Conservation (phyloP, 2,888 invertebrate genomes). For the Synergus umbraculus region DNA sequence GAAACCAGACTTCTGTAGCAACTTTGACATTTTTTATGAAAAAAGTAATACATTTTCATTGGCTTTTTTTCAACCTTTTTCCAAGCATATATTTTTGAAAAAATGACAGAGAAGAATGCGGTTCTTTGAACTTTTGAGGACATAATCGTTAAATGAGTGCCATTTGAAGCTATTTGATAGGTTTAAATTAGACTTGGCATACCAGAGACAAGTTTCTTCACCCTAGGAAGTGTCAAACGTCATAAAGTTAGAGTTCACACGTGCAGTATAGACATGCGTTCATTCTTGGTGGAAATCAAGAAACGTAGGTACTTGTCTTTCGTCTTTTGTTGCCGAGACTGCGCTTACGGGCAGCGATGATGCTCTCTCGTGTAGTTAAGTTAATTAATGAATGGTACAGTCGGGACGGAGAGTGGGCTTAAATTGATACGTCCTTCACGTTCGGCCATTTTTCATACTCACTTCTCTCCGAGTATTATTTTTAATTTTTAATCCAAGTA, state of each 20-base stretch:
- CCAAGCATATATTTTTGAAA: too few species aligned
- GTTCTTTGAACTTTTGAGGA: not conserved
- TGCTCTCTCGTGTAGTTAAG: constrained; percentile 75
- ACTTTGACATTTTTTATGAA: too few species aligned
- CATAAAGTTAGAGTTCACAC: constrained; percentile 7
- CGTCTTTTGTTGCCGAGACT: constrained; percentile 60
- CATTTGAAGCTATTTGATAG: not conserved
- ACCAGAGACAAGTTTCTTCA: constrained; percentile 11
- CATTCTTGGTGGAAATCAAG: constrained; percentile 47
- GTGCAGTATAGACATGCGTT: constrained; percentile 16
- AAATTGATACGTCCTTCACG: constrained; percentile 77
- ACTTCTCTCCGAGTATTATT: constrained; percentile 43
- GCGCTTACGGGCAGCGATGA: constrained; percentile 69
- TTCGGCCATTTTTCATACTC: constrained; percentile 68
- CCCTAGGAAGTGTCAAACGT: not conserved
- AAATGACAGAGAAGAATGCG: not conserved
- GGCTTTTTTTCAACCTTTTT: too few species aligned
- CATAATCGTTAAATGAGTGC: not conserved
- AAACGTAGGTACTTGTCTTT: constrained; percentile 64
- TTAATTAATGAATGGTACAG: constrained; percentile 77
- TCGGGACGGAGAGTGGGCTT: constrained; percentile 74
- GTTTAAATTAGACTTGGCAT: constrained; percentile 18
- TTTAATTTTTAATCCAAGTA: constrained; percentile 34
- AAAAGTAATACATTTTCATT: too few species aligned
- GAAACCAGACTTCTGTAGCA: too few species aligned